Percentiles rank a stretch among this genome's conserved stretches.
These are phyloP conservation scores for Diachasma alloeum DNA, from an alignment of 1,140 invertebrate species.

Conservation along the genomic window DNA sequence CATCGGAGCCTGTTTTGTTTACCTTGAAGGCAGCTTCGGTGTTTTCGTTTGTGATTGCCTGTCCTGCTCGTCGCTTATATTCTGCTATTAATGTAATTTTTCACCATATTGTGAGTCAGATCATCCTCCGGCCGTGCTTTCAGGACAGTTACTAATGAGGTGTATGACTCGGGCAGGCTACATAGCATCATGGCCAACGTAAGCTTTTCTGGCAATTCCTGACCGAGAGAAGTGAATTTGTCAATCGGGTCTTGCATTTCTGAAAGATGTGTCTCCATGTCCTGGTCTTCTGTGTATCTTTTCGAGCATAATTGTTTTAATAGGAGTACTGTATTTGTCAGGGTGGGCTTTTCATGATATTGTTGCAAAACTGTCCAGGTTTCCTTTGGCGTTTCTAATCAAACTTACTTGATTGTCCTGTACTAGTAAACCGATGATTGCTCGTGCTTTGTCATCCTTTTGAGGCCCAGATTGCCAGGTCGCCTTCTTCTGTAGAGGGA, in stretches of 20 bases:
- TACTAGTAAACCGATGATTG: constrained; percentile 19
- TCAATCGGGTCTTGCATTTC: background rate
- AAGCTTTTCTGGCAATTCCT: constrained; percentile 16
- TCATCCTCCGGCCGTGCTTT: too few relatives aligned
- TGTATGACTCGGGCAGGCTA: constrained; percentile 30
- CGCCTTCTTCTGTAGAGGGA: background rate
- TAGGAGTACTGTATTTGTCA: constrained; percentile 12
- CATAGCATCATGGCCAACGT: constrained; percentile 18
- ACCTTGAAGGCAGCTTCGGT: too few relatives aligned
- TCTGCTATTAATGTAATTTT: constrained; percentile 35
- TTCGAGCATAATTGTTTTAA: constrained; percentile 14
- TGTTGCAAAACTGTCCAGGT: constrained; percentile 13
- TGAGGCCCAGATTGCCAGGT: constrained; percentile 11
- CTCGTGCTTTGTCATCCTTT: constrained; percentile 17
- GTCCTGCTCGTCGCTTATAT: constrained; percentile 24
- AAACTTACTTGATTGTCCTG: constrained; percentile 15
- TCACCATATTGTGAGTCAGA: constrained; percentile 33
- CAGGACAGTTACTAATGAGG: constrained; percentile 32
- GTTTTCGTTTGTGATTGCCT: too few relatives aligned
- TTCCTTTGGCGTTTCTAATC: constrained; percentile 17
- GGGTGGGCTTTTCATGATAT: constrained; percentile 23
- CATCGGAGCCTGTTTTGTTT: too few relatives aligned
- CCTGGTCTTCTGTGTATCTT: constrained; percentile 7
- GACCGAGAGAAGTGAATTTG: constrained; percentile 19
- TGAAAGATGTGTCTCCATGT: constrained; percentile 26